phyloP scores from a whole-genome alignment of 2,113 vertebrate species.

The Rafetus swinhoei region DNA sequence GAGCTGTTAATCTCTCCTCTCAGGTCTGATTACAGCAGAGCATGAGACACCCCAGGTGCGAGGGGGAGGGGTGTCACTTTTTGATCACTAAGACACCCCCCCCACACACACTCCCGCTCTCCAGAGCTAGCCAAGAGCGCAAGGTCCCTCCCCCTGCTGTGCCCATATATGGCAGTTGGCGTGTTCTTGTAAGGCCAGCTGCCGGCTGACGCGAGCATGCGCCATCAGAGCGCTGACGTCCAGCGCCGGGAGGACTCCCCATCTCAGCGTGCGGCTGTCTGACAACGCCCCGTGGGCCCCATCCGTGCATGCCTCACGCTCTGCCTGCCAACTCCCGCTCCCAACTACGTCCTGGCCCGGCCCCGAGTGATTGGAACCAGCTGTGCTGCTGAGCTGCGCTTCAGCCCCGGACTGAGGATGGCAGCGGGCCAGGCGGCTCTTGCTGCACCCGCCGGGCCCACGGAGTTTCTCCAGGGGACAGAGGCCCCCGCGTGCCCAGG shows the following conservation, averaged over 20 bases:
- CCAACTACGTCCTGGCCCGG: background rate
- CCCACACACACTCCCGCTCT: background rate
- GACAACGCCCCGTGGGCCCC: conserved; percentile 16
- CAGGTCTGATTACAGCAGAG: background rate
- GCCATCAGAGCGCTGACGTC: background rate
- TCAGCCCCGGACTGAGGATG: background rate
- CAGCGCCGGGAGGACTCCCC: background rate
- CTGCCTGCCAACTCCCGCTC: background rate
- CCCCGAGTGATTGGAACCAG: background rate
- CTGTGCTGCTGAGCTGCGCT: background rate
- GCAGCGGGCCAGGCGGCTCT: background rate
- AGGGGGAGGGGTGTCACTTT: background rate
- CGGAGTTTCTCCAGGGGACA: background rate
- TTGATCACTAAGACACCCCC: background rate
- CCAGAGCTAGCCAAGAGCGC: background rate
- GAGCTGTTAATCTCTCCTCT: background rate
- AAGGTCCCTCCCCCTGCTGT: background rate
- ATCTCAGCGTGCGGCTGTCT: background rate
- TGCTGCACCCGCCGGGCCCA: background rate
- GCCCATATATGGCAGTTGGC: background rate
- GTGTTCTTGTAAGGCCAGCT: background rate
- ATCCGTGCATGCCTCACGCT: background rate
- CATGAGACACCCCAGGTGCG: background rate
- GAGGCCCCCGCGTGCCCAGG: background rate
- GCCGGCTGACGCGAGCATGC: background rate